Conservation (phyloP, 1,140 invertebrate genomes). For the Drosophila quadrilineata region DNA sequence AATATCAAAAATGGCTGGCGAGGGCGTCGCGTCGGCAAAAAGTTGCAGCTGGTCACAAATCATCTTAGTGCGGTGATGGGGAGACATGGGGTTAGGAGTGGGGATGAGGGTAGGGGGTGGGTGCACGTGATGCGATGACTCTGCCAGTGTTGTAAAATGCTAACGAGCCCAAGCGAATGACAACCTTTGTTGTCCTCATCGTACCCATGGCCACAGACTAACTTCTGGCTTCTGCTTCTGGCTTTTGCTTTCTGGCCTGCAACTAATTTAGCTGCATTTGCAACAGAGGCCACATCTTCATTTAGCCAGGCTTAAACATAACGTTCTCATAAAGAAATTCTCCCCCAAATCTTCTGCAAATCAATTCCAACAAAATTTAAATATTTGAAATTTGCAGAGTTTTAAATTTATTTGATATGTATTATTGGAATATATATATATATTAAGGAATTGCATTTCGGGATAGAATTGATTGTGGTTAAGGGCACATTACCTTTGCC, state of each 20-base stretch:
- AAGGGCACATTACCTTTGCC: conserved; percentile 46
- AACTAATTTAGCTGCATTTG: conserved; percentile 70
- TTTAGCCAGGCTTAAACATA: conserved; percentile 29
- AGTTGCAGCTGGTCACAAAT: conserved; percentile 75
- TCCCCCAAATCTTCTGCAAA: not conserved
- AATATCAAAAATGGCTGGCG: conserved; percentile 78
- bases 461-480: not conserved
- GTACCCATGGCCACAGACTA: conserved; percentile 25
- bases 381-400: too few relatives aligned
- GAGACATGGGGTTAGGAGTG: too few relatives aligned
- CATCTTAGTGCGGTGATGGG: conserved; percentile 43
- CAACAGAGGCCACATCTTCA: conserved; percentile 55
- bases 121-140: conserved; percentile 54
- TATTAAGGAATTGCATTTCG: too few relatives aligned
- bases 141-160: conserved; percentile 75
- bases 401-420: too few relatives aligned
- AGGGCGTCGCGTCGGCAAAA: conserved; percentile 73
- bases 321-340: conserved; percentile 18
- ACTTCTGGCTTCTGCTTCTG: conserved; percentile 52
- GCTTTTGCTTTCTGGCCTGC: conserved; percentile 56
- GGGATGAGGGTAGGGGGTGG: not conserved
- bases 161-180: conserved; percentile 62
- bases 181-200: conserved; percentile 60
- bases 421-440: conserved; percentile 9
- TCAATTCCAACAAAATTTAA: not conserved